Percentiles rank a stretch among this genome's conserved stretches.
phyloP scores from a whole-genome alignment of 2,113 vertebrate genomes.

The Megalops atlanticus region DNA sequence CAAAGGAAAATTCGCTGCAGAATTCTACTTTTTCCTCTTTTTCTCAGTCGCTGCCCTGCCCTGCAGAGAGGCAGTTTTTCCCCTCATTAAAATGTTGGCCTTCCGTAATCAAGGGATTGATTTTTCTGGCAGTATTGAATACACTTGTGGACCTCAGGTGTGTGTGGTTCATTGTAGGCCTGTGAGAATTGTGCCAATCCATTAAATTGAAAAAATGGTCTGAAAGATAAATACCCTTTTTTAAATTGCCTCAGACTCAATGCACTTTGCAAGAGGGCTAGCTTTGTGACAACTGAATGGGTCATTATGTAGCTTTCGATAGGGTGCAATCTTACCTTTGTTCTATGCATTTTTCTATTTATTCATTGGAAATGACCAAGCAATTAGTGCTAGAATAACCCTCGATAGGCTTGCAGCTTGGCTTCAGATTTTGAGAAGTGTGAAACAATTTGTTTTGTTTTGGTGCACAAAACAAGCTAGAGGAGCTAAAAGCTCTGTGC shows the following conservation, averaged over 20 bases:
- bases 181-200: not conserved
- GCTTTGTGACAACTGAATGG: too few species aligned
- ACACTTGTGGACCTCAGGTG: not conserved
- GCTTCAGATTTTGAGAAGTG: not conserved
- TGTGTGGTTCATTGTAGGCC: not conserved
- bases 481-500: too few species aligned
- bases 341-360: too few species aligned
- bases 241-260: not conserved
- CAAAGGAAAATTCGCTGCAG: not conserved
- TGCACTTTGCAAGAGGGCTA: not conserved
- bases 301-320: too few species aligned
- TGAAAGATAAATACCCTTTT: not conserved
- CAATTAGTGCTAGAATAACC: too few species aligned
- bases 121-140: not conserved
- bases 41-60: not conserved
- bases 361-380: too few species aligned
- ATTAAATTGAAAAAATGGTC: not conserved
- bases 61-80: not conserved
- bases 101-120: not conserved
- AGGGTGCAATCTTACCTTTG: too few species aligned
- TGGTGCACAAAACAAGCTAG: too few species aligned
- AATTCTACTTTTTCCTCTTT: not conserved
- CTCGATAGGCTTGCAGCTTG: not conserved
- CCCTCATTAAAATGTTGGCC: not conserved
- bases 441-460: too few species aligned